Evolutionary conservation across 2,113 vertebrate genomes (phyloP).

Genomic region (Ranitomeya variabilis): DNA sequence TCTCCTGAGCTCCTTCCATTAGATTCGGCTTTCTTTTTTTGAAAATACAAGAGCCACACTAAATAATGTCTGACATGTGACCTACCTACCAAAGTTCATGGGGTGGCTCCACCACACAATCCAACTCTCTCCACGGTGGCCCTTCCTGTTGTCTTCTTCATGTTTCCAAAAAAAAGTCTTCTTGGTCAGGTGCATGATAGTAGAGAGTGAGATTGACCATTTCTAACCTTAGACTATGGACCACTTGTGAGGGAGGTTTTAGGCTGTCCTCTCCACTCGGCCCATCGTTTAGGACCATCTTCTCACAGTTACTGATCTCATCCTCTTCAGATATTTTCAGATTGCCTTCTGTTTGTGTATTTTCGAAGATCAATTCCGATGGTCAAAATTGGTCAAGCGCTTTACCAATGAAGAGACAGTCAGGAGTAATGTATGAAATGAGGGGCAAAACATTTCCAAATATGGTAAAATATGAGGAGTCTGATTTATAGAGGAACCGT

Average conservation of each 20-base stretch:
- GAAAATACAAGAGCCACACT: background rate
- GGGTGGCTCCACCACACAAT: background rate
- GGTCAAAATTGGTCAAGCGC: background rate
- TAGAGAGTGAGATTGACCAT: background rate
- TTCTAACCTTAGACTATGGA: background rate
- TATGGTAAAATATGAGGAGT: background rate
- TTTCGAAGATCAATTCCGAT: background rate
- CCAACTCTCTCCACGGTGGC: background rate
- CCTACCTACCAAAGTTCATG: background rate
- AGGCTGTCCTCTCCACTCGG: too few relatives aligned
- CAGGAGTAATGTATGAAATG: background rate
- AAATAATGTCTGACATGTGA: background rate
- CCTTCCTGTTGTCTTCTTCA: background rate
- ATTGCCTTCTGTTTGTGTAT: background rate
- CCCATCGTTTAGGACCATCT: background rate
- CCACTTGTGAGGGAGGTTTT: too few relatives aligned
- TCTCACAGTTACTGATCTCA: background rate
- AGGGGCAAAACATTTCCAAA: background rate
- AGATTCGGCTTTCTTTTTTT: background rate
- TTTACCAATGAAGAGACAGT: too few relatives aligned
- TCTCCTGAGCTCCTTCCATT: background rate
- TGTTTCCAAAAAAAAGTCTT: background rate
- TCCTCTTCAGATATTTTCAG: too few relatives aligned
- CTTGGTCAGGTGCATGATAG: background rate
- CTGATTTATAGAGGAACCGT: background rate